Base-by-base conservation (phyloP, 2,888 invertebrate genomes). In the Heteropelma amictum region DNA sequence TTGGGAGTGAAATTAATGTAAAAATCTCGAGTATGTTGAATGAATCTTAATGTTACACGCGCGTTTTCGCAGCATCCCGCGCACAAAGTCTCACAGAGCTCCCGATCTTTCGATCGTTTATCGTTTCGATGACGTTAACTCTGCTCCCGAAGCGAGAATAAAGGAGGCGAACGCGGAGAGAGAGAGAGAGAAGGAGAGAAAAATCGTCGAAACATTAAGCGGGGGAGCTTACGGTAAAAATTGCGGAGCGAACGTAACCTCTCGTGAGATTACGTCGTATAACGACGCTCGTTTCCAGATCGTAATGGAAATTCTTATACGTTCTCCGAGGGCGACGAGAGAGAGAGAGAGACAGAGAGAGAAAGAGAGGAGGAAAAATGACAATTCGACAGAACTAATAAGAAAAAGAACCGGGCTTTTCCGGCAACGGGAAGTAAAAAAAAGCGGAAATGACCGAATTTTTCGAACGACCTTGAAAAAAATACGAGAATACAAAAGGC, bases 261-360 rank as follows among this genome's bases (percentile, higher is more conserved):
- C 63, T 61, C 70, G 54, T 65, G 71, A 72, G 75, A 78, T 78
- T 78, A 78, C 76, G 76, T 78, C 78, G 73, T 78, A n/a, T n/a
- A 78, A 78, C 73, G 71, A 68, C 64, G 60, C 70, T 76, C 76
- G 78, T 78, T 78, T 73, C 76, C 71, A 68, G 73, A 73, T 78
- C 76, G 78, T 78, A 78, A 76, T 78, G 73, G 73, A 78, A 78
- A 76, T 78, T 76, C 78, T 72, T 63, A 38, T 38, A 8, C 26
- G 40, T 35, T 60, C 53, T 60, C 28, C 42, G 56, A 30, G 47
- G n/a, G 60, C 61, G 38, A 54, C 21, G 47, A 53, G 64, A 69
- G 65, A 60, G n/a, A n/a, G 12, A 38, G n/a, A 0, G n/a, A 38
- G 12, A 38, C n/a, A 38, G 30, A 30, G 30, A 10, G 10, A 3